Evolutionary conservation across 2,888 invertebrate species (phyloP).

Genomic region (Caenorhabditis sinica): DNA sequence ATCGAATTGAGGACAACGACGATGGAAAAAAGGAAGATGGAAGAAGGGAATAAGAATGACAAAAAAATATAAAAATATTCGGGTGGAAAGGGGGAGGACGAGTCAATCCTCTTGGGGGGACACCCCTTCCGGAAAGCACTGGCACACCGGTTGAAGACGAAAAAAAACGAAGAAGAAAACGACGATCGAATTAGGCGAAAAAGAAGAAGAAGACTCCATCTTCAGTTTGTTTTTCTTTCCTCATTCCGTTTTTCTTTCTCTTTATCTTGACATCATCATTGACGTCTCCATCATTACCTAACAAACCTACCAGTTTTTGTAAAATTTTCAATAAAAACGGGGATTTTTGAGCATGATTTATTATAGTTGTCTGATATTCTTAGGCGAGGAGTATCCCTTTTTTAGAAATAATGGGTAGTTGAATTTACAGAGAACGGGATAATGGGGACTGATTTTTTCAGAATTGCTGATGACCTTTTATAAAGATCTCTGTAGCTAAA

Average conservation of each 20-base stretch:
- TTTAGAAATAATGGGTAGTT: no score
- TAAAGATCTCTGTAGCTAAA: no score
- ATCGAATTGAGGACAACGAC: conserved; percentile 29
- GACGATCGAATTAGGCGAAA: conserved; percentile 45
- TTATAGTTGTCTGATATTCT: no score
- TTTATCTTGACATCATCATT: conserved; percentile 26
- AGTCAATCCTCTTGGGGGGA: conserved; percentile 54
- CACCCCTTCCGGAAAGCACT: conserved; percentile 27
- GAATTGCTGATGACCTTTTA: no score
- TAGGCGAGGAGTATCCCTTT: no score
- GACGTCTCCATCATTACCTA: conserved; percentile 31
- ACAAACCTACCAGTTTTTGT: background rate
- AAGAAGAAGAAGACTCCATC: conserved; percentile 9
- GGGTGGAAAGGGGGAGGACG: conserved; percentile 35
- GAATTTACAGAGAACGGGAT: no score
- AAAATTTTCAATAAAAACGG: background rate
- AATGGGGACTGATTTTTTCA: no score
- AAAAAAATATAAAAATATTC: conserved; percentile 53
- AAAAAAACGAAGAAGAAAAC: conserved; percentile 10
- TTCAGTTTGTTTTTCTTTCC: conserved; percentile 40
- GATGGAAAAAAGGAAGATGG: conserved; percentile 11
- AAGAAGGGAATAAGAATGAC: conserved; percentile 32
- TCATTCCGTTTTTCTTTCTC: conserved; percentile 14
- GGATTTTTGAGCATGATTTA: background rate
- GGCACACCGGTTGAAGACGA: conserved; percentile 38